These are phyloP conservation scores for Pristionchus maxplancki DNA, from an alignment of 2,888 invertebrate species.

Conservation along the genomic window DNA sequence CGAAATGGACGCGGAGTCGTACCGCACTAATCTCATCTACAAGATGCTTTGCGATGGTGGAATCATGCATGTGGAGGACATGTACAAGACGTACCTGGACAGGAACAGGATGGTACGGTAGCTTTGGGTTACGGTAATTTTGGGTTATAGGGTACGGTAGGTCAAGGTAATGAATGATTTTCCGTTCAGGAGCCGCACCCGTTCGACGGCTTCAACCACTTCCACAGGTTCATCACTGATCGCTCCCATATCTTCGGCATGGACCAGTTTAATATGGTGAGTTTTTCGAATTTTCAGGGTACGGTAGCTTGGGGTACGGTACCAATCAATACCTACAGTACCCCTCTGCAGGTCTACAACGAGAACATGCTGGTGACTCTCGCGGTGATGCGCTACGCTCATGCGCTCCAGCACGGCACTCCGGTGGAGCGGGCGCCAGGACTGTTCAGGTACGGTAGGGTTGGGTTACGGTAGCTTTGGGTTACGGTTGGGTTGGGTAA, in stretches of 20 bases:
- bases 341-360: background rate
- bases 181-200: background rate
- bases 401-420: background rate
- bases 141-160: background rate
- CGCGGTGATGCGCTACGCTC: background rate
- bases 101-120: background rate
- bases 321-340: background rate
- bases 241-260: background rate
- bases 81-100: background rate
- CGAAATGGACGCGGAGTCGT: background rate
- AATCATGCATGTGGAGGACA: background rate
- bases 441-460: background rate
- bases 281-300: background rate
- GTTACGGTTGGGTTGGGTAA: too few species aligned
- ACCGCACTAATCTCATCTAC: background rate
- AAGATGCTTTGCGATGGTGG: background rate
- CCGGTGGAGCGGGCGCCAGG: background rate
- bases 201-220: background rate
- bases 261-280: background rate
- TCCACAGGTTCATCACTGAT: background rate
- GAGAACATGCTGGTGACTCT: background rate
- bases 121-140: background rate
- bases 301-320: background rate
- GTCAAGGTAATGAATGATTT: background rate
- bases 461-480: too few species aligned